phyloP scores from a whole-genome alignment of 2,113 vertebrate species.

The Toxostoma redivivum region DNA sequence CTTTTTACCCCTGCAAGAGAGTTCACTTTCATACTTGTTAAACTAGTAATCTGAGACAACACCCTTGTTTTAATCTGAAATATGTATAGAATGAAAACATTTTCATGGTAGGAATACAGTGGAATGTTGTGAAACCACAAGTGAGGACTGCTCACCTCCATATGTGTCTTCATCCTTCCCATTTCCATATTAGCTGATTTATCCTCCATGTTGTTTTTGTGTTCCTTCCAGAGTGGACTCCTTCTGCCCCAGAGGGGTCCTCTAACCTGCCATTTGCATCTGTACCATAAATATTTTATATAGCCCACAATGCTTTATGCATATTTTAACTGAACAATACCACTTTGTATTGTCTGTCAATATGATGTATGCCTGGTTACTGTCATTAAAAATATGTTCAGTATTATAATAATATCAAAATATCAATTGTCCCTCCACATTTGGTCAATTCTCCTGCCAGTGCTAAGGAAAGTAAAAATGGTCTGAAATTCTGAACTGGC shows the following conservation, averaged over 20 bases:
- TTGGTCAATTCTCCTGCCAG: neutral
- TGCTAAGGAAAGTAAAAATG: neutral
- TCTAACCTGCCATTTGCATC: slow-evolving; percentile 50
- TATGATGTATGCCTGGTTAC: neutral
- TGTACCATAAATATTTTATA: slow-evolving; percentile 60
- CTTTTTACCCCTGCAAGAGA: rapidly evolving
- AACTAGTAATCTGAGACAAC: neutral
- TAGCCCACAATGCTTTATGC: slow-evolving; percentile 39
- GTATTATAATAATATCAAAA: neutral
- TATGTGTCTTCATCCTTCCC: neutral
- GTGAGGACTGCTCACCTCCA: neutral
- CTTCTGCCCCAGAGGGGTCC: slow-evolving; percentile 39
- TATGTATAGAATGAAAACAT: neutral
- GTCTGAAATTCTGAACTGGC: neutral
- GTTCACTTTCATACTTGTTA: neutral
- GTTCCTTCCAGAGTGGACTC: slow-evolving; percentile 10
- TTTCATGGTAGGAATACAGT: neutral
- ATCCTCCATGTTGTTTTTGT: slow-evolving; percentile 34
- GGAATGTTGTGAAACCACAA: neutral
- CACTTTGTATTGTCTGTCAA: slow-evolving; percentile 51
- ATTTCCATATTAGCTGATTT: slow-evolving; percentile 10
- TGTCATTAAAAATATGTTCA: neutral
- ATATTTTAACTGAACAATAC: slow-evolving; percentile 51
- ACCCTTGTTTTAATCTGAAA: neutral
- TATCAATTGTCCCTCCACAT: neutral